Conservation (phyloP, 2,797 vertebrate genomes). For the Apodemus agrarius region DNA sequence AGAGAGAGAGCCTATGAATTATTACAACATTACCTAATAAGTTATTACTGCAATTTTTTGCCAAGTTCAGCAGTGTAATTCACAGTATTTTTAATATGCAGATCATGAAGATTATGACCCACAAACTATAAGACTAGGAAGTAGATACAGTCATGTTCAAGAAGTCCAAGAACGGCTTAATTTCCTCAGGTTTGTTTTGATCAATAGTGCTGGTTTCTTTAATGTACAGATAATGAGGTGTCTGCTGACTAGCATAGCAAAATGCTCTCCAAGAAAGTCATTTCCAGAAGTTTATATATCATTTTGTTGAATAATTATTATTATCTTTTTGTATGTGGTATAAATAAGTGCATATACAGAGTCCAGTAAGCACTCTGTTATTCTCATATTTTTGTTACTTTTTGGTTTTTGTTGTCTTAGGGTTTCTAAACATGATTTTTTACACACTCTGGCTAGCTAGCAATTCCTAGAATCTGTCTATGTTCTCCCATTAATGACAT, state of each 20-base stretch:
- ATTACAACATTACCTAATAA: neutral
- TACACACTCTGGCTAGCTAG: neutral
- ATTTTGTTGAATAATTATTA: neutral
- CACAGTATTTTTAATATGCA: constrained; percentile 80
- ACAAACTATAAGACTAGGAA: constrained; percentile 97
- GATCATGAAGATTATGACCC: constrained; percentile 99
- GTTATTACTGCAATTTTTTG: neutral
- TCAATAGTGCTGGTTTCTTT: neutral
- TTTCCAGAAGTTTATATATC: neutral
- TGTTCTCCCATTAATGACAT: neutral
- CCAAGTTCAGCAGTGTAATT: constrained; percentile 26
- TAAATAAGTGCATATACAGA: neutral
- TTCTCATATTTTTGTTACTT: neutral
- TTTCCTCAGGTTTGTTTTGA: constrained; percentile 94
- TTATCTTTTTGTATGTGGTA: neutral
- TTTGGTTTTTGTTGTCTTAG: neutral
- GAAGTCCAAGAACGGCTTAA: constrained; percentile 99
- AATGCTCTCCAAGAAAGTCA: neutral
- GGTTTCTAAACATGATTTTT: neutral
- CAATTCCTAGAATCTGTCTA: neutral
- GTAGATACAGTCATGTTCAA: constrained; percentile 98
- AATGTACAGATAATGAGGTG: neutral
- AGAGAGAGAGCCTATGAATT: neutral
- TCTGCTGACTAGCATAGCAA: neutral
- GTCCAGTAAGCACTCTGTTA: neutral